phyloP scores from a whole-genome alignment of 2,888 invertebrate species.

The Trissonchulus sp. region DNA sequence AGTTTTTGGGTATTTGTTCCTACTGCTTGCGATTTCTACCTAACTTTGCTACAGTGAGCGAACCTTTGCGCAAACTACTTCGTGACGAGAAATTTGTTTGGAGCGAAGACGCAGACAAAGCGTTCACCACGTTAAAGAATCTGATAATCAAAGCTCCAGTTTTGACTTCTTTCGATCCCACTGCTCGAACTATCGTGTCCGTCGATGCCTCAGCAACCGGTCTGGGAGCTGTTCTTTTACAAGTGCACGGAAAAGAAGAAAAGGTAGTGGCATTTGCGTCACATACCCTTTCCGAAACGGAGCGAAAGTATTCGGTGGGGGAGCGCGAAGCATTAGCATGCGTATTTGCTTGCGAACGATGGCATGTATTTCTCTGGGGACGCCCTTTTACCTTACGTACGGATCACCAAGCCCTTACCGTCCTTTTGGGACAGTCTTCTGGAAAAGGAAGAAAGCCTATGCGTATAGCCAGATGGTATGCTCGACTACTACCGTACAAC shows the following conservation, averaged over 20 bases:
- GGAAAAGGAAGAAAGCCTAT: neutral
- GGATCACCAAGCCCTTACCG: neutral
- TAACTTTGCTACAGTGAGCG: neutral
- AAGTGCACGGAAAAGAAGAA: neutral
- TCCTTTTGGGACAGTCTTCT: neutral
- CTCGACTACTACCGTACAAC: neutral
- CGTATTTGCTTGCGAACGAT: neutral
- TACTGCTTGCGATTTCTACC: neutral
- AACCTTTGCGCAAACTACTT: neutral
- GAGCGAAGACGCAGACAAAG: neutral
- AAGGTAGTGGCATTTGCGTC: neutral
- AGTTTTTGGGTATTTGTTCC: neutral
- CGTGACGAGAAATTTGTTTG: neutral
- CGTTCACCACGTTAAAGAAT: neutral
- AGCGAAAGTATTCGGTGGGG: neutral
- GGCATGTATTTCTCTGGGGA: neutral
- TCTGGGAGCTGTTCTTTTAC: neutral
- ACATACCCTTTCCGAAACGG: neutral
- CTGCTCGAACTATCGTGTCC: neutral
- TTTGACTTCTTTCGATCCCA: neutral
- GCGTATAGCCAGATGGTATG: neutral
- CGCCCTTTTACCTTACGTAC: neutral
- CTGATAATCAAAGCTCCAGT: neutral
- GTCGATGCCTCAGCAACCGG: neutral
- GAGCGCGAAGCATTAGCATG: neutral